Base-by-base conservation (phyloP, 2,888 invertebrate species). In the Carcina quercana region DNA sequence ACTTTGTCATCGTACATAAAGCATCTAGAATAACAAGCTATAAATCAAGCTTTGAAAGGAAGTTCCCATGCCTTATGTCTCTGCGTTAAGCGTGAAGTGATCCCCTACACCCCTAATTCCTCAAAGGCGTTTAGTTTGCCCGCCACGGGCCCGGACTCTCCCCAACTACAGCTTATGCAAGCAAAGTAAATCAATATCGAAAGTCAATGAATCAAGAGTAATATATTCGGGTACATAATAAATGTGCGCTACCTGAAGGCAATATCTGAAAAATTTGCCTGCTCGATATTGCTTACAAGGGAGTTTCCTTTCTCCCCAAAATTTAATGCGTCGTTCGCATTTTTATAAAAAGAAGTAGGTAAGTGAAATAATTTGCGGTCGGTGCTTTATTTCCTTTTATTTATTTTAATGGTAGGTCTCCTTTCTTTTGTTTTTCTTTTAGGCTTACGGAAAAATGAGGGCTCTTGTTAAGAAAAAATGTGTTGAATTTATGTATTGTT, bases 151-250 rank as follows among this genome's bases (percentile, higher is more conserved):
- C 51, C 56, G 64, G 64, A 64, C 57, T 69, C 62, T 55, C 49
- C 53, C 68, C 56, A 68, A 75, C 78, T 80, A 79, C 67, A 78
- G 70, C 72, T 76, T 78, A 75, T 80, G 79, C 73, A 74, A 75
- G 78, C 72, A 79, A 79, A 82, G 78, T 83, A 83, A 83, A 83
- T 83, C 83, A 83, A 83, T 83, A 83, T 79, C 64, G 65, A 78
- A 83, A 82, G 82, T 83, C 83, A 83, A 82, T 83, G 83, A 83
- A 83, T 83, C 83, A 83, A 72, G 82, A 80, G 80, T 82, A 83
- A 83, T 83, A 83, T 83, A 83, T 83, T 82, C 80, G 83, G 83
- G 83, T 83, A 83, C 82, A 83, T 83, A 83, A 83, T 83, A 83
- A 83, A 83, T 83, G 83, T 82, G 79, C 79, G 73, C 83, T 83